These are phyloP conservation scores for Ceratina australensis DNA, from an alignment of 1,140 invertebrate genomes.

Conservation along the genomic window DNA sequence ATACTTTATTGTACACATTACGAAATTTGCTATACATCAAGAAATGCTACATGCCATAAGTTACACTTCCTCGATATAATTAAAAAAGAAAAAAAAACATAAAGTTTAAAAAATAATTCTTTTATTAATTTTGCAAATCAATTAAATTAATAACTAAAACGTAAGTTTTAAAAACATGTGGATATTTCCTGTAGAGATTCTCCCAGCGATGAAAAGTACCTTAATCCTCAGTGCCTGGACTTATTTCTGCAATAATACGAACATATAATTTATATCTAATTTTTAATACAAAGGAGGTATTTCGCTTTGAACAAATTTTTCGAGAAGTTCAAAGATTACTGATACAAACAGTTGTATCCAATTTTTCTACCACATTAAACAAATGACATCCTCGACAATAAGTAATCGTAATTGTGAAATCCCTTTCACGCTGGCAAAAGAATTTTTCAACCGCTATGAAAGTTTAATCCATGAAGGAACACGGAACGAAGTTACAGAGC, in stretches of 20 bases:
- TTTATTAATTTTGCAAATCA: neutral
- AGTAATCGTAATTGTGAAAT: too few relatives aligned
- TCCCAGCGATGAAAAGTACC: neutral
- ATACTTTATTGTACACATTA: too few relatives aligned
- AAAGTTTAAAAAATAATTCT: neutral
- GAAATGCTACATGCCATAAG: too few relatives aligned
- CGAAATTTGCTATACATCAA: too few relatives aligned
- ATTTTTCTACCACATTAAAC: too few relatives aligned
- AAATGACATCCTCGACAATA: too few relatives aligned
- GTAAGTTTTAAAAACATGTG: neutral
- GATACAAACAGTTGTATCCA: too few relatives aligned
- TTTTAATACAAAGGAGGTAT: neutral
- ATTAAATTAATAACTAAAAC: too few relatives aligned
- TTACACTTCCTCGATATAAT: too few relatives aligned
- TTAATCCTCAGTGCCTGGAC: neutral
- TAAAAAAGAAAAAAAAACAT: too few relatives aligned
- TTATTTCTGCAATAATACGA: neutral
- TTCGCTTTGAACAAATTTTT: neutral
- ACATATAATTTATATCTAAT: neutral
- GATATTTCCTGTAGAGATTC: too few relatives aligned
- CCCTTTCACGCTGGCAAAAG: too few relatives aligned
- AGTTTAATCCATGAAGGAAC: neutral
- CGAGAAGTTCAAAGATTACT: neutral
- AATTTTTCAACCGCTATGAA: neutral
- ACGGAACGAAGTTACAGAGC: neutral